phyloP scores from a whole-genome alignment of 2,888 invertebrate genomes.

The Lithophane ornitopus region DNA sequence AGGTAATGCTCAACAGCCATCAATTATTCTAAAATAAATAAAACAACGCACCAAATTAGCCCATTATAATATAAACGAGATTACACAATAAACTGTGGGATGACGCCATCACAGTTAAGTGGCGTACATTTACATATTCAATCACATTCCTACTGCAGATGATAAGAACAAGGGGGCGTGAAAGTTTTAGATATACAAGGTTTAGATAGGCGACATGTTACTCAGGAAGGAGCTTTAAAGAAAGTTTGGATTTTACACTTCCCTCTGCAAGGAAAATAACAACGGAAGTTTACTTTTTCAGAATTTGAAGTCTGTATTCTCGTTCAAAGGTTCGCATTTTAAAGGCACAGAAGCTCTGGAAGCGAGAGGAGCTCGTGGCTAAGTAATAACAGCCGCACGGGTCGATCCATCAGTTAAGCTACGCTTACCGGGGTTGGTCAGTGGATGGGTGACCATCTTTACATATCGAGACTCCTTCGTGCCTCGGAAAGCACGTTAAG shows the following conservation, averaged over 20 bases:
- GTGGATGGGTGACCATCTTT: too few relatives aligned
- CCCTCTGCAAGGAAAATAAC: background rate
- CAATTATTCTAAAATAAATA: background rate
- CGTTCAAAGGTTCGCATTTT: background rate
- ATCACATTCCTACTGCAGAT: background rate
- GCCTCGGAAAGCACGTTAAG: too few relatives aligned
- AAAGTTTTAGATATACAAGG: background rate
- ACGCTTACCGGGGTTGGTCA: too few relatives aligned
- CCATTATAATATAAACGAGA: background rate
- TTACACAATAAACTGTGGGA: slow-evolving; percentile 2
- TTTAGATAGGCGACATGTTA: background rate
- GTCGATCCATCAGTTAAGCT: too few relatives aligned
- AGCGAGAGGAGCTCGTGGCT: too few relatives aligned
- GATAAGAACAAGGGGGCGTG: background rate
- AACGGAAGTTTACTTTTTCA: background rate
- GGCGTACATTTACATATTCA: slow-evolving; percentile 22
- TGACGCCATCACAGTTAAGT: slow-evolving; percentile 24
- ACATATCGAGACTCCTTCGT: too few relatives aligned
- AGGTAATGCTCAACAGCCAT: background rate
- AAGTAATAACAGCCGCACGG: too few relatives aligned
- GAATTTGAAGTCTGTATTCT: background rate
- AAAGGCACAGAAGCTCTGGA: background rate
- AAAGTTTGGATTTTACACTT: background rate
- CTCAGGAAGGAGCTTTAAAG: background rate
- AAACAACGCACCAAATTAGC: background rate